Evolutionary conservation across 2,888 invertebrate species (phyloP).

Genomic region (Trissolcus brochymenae): DNA sequence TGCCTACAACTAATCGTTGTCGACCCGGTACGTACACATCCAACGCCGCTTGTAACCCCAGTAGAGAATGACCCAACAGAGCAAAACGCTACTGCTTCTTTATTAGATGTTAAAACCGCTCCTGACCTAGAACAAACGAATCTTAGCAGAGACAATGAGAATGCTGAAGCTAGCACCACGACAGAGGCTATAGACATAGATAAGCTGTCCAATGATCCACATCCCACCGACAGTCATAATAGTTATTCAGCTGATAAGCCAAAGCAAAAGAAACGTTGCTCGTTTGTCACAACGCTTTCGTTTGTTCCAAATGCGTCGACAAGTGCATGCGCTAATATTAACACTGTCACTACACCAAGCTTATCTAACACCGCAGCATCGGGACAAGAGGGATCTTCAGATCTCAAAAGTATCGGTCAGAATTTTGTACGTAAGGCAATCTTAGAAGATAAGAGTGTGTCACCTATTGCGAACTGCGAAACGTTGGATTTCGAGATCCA

Average conservation of each 20-base stretch:
- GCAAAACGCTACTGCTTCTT: conserved; percentile 28
- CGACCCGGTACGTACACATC: conserved; percentile 53
- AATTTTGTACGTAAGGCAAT: background rate
- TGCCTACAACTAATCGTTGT: conserved; percentile 46
- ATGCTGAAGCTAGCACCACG: background rate
- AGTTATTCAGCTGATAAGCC: conserved; percentile 7
- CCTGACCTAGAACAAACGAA: background rate
- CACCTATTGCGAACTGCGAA: conserved; percentile 24
- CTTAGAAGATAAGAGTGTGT: background rate
- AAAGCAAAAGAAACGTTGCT: conserved; percentile 53
- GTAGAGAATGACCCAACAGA: conserved; percentile 47
- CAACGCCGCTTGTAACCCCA: conserved; percentile 24
- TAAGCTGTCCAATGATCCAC: background rate
- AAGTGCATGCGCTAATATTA: conserved; percentile 43
- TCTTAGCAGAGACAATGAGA: conserved; percentile 4
- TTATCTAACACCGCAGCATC: conserved; percentile 32
- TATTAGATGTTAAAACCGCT: conserved; percentile 24
- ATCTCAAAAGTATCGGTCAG: background rate
- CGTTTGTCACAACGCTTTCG: conserved; percentile 55
- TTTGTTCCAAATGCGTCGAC: conserved; percentile 35
- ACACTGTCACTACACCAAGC: conserved; percentile 27
- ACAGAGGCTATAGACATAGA: conserved; percentile 1
- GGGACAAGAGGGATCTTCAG: conserved; percentile 9
- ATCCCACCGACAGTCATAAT: conserved; percentile 19
- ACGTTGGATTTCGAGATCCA: conserved; percentile 64